Base-by-base conservation (phyloP, 2,888 invertebrate genomes). In the Campaea margaritaria region DNA sequence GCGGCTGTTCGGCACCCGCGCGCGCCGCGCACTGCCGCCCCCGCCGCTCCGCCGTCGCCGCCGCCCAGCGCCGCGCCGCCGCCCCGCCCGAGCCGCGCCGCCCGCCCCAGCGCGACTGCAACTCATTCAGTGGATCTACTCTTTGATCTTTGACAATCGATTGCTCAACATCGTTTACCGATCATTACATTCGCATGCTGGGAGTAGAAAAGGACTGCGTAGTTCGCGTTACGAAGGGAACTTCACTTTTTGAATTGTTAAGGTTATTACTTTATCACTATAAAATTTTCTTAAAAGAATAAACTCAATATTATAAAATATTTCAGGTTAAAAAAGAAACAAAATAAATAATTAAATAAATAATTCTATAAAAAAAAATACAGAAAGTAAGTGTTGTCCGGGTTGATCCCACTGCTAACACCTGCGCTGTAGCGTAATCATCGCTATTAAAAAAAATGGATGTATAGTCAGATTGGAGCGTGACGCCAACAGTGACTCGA, bases 11-110 rank as follows among this genome's bases (percentile, higher is more conserved):
- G 78, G 75, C 70, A 70, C 79, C 79, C 82, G 83, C 86, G 86
- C 87, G 86, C 89, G 86, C 85, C 87, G 85, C 84, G 83, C 87
- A 87, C 89, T 87, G 89, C 83, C 65, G 52, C 66, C 57, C 68
- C 58, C n/a, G n/a, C n/a, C n/a, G n/a, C n/a, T n/a, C n/a, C n/a
- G n/a, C 58, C 53, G 11, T 12, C 42, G 11, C 14, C 53, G 27
- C 62, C 64, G 58, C 53, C 58, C 53, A 66, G 62, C 64, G 43
- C 52, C 57, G 53, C 55, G 59, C 65, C 49, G 54, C 34, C 66
- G 58, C 61, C 79, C 79, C 81, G 83, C 87, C 86, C 89, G 86
- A 86, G 89, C 83, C 80, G 78, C 73, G 83, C 62, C 66, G 50
- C 66, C 63, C 58, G 57, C 67, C 60, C 58, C 10, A 28, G 16